Evolutionary conservation across 2,113 vertebrate species (phyloP).

Genomic region (Nothobranchius furzeri): DNA sequence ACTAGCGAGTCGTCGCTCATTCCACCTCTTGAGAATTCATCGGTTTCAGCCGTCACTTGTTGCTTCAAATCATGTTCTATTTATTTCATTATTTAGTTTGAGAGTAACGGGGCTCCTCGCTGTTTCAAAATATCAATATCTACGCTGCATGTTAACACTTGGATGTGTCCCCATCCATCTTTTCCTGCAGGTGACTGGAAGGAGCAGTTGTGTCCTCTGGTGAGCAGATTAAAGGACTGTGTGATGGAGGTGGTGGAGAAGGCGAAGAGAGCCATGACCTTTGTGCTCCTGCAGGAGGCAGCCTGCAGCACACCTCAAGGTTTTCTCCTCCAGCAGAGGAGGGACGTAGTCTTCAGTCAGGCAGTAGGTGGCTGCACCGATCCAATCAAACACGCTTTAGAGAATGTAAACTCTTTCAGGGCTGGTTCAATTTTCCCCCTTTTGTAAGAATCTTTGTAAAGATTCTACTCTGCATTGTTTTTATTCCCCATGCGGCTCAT

Average conservation of each 20-base stretch:
- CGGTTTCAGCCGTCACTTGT: too few relatives aligned
- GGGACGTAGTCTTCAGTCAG: constrained; percentile 96
- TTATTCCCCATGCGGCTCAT: too few relatives aligned
- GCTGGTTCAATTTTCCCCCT: neutral
- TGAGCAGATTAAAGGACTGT: constrained; percentile 89
- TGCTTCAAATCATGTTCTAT: too few relatives aligned
- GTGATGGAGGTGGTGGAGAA: constrained; percentile 90
- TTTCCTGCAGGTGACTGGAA: constrained; percentile 85
- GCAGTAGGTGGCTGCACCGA: constrained; percentile 82
- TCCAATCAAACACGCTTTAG: neutral
- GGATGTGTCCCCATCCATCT: neutral
- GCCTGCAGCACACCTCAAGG: constrained; percentile 91
- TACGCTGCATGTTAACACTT: neutral
- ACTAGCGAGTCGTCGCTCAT: too few relatives aligned
- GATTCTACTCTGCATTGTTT: neutral
- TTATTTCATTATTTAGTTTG: too few relatives aligned
- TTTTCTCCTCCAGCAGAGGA: constrained; percentile 88
- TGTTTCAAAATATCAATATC: too few relatives aligned
- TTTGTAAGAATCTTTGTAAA: neutral
- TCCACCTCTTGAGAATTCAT: too few relatives aligned
- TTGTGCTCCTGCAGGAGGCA: constrained; percentile 94
- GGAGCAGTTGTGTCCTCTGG: constrained; percentile 87
- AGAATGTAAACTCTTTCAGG: neutral
- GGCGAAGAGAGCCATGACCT: constrained; percentile 91
- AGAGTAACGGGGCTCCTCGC: too few relatives aligned